These are phyloP conservation scores for Rhodophaea formosa DNA, from an alignment of 2,888 invertebrate species.

Conservation along the genomic window DNA sequence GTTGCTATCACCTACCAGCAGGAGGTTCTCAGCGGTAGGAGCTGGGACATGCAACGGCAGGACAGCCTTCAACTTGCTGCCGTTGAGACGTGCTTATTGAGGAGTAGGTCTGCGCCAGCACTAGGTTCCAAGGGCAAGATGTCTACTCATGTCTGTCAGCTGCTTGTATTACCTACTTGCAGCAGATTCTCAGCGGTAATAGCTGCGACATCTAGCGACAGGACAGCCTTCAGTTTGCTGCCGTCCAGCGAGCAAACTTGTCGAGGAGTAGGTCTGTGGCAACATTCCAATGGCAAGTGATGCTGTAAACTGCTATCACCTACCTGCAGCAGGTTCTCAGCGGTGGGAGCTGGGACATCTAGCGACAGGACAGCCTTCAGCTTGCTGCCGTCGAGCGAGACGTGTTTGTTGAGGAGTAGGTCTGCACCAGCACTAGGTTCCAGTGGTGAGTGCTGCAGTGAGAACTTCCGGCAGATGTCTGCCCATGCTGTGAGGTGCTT, in stretches of 20 bases:
- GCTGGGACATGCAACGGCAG: constrained; percentile 83
- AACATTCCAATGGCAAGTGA: too few species aligned
- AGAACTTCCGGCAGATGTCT: constrained; percentile 88
- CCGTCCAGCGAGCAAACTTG: too few species aligned
- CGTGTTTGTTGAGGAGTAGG: constrained; percentile 89
- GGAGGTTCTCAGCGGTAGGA: constrained; percentile 82
- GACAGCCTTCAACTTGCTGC: constrained; percentile 82
- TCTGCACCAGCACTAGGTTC: constrained; percentile 94
- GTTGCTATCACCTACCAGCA: constrained; percentile 38
- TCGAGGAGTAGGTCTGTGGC: too few species aligned
- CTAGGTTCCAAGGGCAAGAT: constrained; percentile 94
- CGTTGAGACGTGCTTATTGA: constrained; percentile 89
- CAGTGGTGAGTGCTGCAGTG: constrained; percentile 90
- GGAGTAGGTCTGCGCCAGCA: constrained; percentile 90
- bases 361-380: constrained; percentile 82
- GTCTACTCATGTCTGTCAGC: constrained; percentile 95
- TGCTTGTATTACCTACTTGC: too few species aligned
- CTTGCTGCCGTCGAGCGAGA: constrained; percentile 87
- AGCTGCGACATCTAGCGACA: too few species aligned
- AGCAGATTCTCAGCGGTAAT: too few species aligned
- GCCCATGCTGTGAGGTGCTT: constrained; percentile 97
- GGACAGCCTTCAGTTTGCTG: too few species aligned
- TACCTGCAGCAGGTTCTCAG: constrained; percentile 72
- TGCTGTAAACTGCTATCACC: too few species aligned
- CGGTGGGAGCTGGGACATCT: constrained; percentile 83